phyloP scores from a whole-genome alignment of 2,888 invertebrate genomes.

The Mylabris sibirica region DNA sequence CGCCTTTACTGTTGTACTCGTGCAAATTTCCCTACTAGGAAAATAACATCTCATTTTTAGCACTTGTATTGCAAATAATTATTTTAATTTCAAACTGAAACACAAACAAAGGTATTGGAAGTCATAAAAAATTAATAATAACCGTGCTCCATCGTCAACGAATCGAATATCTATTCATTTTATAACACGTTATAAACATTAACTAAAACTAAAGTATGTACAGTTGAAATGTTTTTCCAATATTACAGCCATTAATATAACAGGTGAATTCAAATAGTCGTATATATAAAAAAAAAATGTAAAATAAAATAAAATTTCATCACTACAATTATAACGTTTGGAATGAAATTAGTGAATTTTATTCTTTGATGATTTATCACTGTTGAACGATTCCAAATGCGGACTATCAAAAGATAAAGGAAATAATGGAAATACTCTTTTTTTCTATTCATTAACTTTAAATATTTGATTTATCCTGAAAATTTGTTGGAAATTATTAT shows the following conservation, averaged over 20 bases:
- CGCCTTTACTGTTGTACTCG: no score
- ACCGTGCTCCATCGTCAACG: not conserved
- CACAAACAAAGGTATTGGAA: not conserved
- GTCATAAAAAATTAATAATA: not conserved
- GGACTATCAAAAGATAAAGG: not conserved
- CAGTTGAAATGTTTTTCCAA: conserved; percentile 11
- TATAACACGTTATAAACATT: conserved; percentile 9
- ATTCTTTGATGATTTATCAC: conserved; percentile 4
- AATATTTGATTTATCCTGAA: not conserved
- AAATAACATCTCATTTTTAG: no score
- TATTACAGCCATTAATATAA: conserved; percentile 12
- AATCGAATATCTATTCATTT: conserved; percentile 9
- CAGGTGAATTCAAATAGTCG: conserved; percentile 12
- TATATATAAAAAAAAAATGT: conserved; percentile 3
- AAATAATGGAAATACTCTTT: not conserved
- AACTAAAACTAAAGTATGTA: conserved; percentile 7
- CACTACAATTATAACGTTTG: not conserved
- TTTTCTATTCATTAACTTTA: not conserved
- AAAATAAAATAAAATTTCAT: not conserved
- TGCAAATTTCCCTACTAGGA: no score
- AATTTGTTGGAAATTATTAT: not conserved
- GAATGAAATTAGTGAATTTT: not conserved
- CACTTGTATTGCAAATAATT: no score
- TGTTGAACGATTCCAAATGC: not conserved
- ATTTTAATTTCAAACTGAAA: no score